A percentile compares a stretch with the other conserved stretches of the same genome.
Evolutionary conservation across 2,888 invertebrate species (phyloP).

Genomic region (Calliscelio sp.): DNA sequence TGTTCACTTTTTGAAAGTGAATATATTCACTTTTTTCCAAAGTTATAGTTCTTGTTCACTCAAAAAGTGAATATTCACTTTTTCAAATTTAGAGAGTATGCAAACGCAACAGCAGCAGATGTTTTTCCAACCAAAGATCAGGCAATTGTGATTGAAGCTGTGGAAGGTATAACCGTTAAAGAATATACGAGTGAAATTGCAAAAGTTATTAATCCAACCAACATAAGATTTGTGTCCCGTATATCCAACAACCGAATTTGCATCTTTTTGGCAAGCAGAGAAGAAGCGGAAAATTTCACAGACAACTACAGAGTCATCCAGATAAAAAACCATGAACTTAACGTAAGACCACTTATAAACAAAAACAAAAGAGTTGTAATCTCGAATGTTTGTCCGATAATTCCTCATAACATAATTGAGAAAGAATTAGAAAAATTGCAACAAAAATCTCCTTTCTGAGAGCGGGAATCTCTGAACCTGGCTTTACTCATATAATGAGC

Average conservation of each 20-base stretch:
- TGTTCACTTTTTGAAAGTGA: no score
- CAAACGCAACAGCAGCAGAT: slow-evolving; percentile 4
- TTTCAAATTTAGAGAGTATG: no score
- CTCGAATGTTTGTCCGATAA: slow-evolving; percentile 20
- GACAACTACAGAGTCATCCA: slow-evolving; percentile 9
- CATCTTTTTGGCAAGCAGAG: not conserved
- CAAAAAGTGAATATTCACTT: no score
- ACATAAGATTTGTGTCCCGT: slow-evolving; percentile 19
- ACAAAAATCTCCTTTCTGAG: slow-evolving; percentile 9
- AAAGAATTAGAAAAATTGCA: slow-evolving; percentile 6
- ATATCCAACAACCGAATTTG: slow-evolving; percentile 30
- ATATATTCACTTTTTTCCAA: no score
- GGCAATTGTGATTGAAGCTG: slow-evolving; percentile 23
- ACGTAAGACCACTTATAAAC: not conserved
- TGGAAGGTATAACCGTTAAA: slow-evolving; percentile 17
- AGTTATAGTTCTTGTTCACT: no score
- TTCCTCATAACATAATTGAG: slow-evolving; percentile 3
- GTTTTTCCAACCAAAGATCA: slow-evolving; percentile 22
- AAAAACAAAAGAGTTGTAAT: slow-evolving; percentile 15
- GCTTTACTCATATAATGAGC: slow-evolving; percentile 14
- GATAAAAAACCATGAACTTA: not conserved
- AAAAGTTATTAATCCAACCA: not conserved
- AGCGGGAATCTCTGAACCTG: slow-evolving; percentile 11
- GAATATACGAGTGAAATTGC: slow-evolving; percentile 7
- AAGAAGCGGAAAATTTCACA: slow-evolving; percentile 6